These are phyloP conservation scores for Eptesicus fuscus DNA, from an alignment of 2,113 vertebrate genomes.

Conservation along the genomic window DNA sequence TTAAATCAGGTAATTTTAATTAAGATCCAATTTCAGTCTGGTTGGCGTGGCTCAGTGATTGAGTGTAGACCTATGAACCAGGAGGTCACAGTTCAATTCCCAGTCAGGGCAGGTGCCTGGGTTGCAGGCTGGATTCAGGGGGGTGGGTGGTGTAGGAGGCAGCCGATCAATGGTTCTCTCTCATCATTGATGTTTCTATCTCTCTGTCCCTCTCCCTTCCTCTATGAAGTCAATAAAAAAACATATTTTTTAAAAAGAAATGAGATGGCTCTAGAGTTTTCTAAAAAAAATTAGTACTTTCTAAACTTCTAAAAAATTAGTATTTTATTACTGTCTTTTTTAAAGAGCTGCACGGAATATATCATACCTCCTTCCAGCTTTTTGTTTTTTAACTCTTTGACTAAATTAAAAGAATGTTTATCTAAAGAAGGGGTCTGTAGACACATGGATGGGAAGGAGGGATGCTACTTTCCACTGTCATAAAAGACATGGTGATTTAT, in stretches of 20 bases:
- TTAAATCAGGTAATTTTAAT: neutral
- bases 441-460: neutral
- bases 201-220: no score
- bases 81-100: no score
- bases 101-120: no score
- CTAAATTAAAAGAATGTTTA: conserved; percentile 22
- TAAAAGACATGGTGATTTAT: neutral
- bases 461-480: neutral
- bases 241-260: neutral
- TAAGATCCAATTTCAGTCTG: neutral
- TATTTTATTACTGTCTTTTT: conserved; percentile 27
- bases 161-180: no score
- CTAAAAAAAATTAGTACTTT: neutral
- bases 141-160: no score
- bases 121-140: no score
- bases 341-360: neutral
- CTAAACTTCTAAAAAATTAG: no score
- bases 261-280: conserved; percentile 14
- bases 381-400: neutral
- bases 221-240: no score
- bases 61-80: no score
- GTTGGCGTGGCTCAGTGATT: no score
- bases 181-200: no score
- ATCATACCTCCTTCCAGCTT: neutral
- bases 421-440: neutral